phyloP scores from a whole-genome alignment of 2,888 invertebrate species.

The Mesorhabditis sp. region DNA sequence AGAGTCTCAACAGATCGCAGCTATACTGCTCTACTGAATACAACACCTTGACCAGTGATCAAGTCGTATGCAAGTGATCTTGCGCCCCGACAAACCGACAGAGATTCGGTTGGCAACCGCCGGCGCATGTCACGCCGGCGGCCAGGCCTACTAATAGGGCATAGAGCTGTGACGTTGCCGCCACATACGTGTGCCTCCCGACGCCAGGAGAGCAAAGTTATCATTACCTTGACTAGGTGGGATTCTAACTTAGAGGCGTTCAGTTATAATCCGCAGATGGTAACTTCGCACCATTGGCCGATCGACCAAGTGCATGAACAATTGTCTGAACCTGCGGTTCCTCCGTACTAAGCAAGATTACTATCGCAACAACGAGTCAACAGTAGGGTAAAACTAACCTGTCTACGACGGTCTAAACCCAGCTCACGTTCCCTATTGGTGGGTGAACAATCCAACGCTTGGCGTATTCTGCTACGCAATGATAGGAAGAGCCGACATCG shows the following conservation, averaged over 20 bases:
- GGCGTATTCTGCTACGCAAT: slow-evolving; percentile 72
- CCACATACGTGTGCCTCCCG: slow-evolving; percentile 22
- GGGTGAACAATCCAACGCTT: slow-evolving; percentile 74
- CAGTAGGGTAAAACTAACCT: too few species aligned
- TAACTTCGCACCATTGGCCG: slow-evolving; percentile 70
- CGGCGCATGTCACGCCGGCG: slow-evolving; percentile 12
- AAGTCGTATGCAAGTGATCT: slow-evolving; percentile 69
- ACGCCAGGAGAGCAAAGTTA: slow-evolving; percentile 22
- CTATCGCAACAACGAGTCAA: too few species aligned
- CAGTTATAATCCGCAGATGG: slow-evolving; percentile 67
- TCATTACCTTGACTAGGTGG: slow-evolving; percentile 64
- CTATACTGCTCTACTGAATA: too few species aligned
- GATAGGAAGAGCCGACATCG: slow-evolving; percentile 76
- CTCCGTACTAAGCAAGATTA: too few species aligned
- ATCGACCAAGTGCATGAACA: slow-evolving; percentile 68
- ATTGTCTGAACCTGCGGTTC: slow-evolving; percentile 68
- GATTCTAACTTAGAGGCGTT: slow-evolving; percentile 67
- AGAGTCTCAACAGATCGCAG: too few species aligned
- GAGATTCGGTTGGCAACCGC: slow-evolving; percentile 25
- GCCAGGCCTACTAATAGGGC: slow-evolving; percentile 24
- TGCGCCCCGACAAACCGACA: slow-evolving; percentile 63
- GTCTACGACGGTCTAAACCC: too few species aligned
- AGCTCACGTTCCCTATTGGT: slow-evolving; percentile 70
- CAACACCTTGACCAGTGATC: too few species aligned
- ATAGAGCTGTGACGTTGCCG: slow-evolving; percentile 18